A percentile compares a stretch with the other conserved stretches of the same genome.
Conservation (phyloP, 2,888 invertebrate species). For the Melipona beecheii region DNA sequence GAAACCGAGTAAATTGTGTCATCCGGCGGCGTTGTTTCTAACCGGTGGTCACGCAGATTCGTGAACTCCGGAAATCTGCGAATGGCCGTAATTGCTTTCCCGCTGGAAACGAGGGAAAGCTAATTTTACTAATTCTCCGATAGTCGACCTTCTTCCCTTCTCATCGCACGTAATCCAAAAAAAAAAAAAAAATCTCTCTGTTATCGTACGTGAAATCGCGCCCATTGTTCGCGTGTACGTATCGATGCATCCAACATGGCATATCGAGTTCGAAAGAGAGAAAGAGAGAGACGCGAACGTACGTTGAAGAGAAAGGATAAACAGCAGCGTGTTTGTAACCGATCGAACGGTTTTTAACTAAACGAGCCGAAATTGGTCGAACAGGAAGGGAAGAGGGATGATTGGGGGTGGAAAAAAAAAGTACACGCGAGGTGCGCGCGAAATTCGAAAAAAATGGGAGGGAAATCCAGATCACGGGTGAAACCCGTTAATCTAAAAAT, state of each 20-base stretch:
- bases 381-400: neutral
- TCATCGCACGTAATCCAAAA: neutral
- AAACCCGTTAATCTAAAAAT: conserved; percentile 49
- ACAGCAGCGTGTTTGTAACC: neutral
- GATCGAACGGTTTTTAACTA: neutral
- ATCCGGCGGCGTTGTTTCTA: conserved; percentile 67
- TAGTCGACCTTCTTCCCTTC: conserved; percentile 33
- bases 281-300: neutral
- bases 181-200: no score
- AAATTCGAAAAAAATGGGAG: conserved; percentile 12
- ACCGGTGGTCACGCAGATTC: conserved; percentile 67
- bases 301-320: neutral
- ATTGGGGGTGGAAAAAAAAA: neutral
- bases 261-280: no score
- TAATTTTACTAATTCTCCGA: conserved; percentile 74
- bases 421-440: neutral
- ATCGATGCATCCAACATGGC: neutral
- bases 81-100: conserved; percentile 74
- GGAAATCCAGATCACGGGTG: neutral
- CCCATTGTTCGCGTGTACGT: neutral
- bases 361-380: neutral
- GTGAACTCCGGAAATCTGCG: conserved; percentile 73
- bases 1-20: conserved; percentile 62
- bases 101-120: conserved; percentile 68
- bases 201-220: neutral